Percentiles rank a stretch among this genome's conserved stretches.
Evolutionary conservation across 2,888 invertebrate genomes (phyloP).

Genomic region (Cremastinae sp.): DNA sequence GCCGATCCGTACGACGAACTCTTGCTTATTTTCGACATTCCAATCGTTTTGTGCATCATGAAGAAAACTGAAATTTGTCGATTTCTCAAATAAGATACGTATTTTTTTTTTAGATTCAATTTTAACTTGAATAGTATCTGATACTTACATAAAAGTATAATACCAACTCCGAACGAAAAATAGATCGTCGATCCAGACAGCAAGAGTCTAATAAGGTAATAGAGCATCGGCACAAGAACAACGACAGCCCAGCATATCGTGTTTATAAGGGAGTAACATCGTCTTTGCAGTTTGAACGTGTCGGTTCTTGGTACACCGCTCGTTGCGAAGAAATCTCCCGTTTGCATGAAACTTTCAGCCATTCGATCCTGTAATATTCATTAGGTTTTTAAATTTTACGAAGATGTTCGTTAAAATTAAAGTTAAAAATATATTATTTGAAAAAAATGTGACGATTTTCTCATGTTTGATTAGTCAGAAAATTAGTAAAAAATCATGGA

Average conservation of each 20-base stretch:
- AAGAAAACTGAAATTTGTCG: conserved; percentile 86
- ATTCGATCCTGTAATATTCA: conserved; percentile 85
- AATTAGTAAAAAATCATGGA: no score
- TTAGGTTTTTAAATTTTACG: no score
- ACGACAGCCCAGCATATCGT: conserved; percentile 86
- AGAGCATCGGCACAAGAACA: conserved; percentile 87
- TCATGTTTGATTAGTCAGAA: no score
- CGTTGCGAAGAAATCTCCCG: conserved; percentile 89
- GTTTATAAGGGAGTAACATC: conserved; percentile 87
- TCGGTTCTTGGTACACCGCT: conserved; percentile 87
- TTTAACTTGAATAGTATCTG: conserved; percentile 15
- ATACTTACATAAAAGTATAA: conserved; percentile 89
- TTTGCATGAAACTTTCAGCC: conserved; percentile 87
- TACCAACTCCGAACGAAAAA: conserved; percentile 85
- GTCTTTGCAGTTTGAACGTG: conserved; percentile 82
- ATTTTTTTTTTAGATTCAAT: conserved; percentile 45
- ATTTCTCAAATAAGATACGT: not conserved
- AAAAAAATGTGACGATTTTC: no score
- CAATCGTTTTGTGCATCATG: conserved; percentile 89
- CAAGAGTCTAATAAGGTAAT: conserved; percentile 85
- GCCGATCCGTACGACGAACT: conserved; percentile 90
- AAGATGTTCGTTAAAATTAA: no score
- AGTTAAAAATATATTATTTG: no score
- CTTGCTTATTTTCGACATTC: conserved; percentile 92
- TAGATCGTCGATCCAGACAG: conserved; percentile 88